Conservation (phyloP, 2,797 vertebrate genomes). For the Sebastes nivosus region DNA sequence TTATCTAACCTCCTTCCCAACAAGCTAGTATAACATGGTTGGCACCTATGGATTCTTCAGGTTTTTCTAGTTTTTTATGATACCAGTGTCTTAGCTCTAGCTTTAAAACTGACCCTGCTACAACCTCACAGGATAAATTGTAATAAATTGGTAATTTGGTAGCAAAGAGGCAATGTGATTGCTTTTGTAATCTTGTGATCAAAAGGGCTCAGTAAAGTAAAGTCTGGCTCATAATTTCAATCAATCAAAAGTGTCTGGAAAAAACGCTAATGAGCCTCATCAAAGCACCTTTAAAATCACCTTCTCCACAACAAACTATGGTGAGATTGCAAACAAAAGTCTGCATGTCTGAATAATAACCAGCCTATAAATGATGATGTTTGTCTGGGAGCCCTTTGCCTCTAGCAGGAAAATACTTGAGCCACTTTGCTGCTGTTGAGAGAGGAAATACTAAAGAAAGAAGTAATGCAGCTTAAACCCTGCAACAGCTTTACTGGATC, state of each 20-base stretch:
- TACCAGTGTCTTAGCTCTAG: too few relatives aligned
- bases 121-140: neutral
- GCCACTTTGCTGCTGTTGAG: slow-evolving; percentile 27
- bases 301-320: neutral
- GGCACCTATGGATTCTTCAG: too few relatives aligned
- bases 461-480: slow-evolving; percentile 35
- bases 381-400: slow-evolving; percentile 4
- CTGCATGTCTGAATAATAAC: slow-evolving; percentile 20
- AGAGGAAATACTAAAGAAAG: slow-evolving; percentile 14
- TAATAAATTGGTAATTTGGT: neutral
- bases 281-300: neutral
- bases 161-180: neutral
- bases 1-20: too few relatives aligned
- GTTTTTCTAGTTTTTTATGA: too few relatives aligned
- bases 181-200: neutral
- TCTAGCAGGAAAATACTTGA: slow-evolving; percentile 39
- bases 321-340: slow-evolving; percentile 14
- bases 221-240: neutral
- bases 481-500: slow-evolving; percentile 34
- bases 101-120: too few relatives aligned
- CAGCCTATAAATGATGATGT: slow-evolving; percentile 22
- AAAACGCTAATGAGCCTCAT: neutral
- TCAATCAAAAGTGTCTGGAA: neutral
- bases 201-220: neutral
- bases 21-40: too few relatives aligned